Base-by-base conservation (phyloP, 2,888 invertebrate species). In the Pyrochroa serraticornis region DNA sequence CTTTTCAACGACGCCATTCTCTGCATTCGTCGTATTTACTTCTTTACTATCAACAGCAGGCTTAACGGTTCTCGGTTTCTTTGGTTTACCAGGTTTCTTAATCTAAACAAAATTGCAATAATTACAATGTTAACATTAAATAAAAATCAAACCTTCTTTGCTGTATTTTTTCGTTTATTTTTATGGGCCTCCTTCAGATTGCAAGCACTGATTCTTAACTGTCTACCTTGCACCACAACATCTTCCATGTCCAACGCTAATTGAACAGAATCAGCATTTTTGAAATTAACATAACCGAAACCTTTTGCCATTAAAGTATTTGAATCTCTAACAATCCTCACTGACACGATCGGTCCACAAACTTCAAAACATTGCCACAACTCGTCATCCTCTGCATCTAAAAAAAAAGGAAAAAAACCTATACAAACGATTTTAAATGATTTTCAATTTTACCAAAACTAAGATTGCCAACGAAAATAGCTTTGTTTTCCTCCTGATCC, bases 391-490 rank as follows among this genome's bases (percentile, higher is more conserved):
- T 87, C 86, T 6, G 87, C 76, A 36, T 82, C 90, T 87, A 60
- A 61, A 64, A 60, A 31, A 31, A 45, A 42, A 46, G n/a, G n/a
- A n/a, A 36, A 5, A 13, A 58, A 33, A 43, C 48, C 52, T 36
- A 12, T 13, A 35, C 12, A 37, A 35, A n/a, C 22, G 41, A 48
- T 33, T 48, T 14, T 53, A 53, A 54, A 39, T 46, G 45, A 10
- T 34, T 30, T 12, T 13, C 50, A 32, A 33, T 53, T 83, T 81
- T 79, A 87, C 87, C 81, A 70, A 88, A 90, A 0, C 87, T 84
- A 22, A 93, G 71, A 80, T 92, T 93, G 34, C 92, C 92, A 30
- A 93, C 77, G 73, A 92, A 93, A 44, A 93, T 81, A 0, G 89
- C 83, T 69, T 83, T 85, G 37, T 83, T 84, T 3, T 84, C 82